Percentiles rank a stretch among this genome's conserved stretches.
Conservation (phyloP, 2,797 vertebrate genomes). For the Lerista edwardsae region DNA sequence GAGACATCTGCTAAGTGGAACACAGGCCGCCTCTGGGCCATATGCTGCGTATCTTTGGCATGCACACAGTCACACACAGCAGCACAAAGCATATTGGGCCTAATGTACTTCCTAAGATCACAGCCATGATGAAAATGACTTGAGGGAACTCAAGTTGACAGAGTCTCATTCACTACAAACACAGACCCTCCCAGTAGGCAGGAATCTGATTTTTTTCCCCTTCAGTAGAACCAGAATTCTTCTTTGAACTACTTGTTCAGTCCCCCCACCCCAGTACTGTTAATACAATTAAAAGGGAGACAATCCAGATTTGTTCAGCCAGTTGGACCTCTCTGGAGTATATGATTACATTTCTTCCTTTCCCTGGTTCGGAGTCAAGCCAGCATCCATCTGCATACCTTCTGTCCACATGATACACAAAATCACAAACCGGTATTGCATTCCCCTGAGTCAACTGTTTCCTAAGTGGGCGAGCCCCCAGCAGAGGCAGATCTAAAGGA, state of each 20-base stretch:
- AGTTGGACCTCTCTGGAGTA: conserved; percentile 9
- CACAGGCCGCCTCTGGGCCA: conserved; percentile 71
- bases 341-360: conserved; percentile 24
- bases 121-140: conserved; percentile 53
- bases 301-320: background rate
- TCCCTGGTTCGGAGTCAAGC: conserved; percentile 22
- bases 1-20: conserved; percentile 76
- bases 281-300: conserved; percentile 33
- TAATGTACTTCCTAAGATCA: conserved; percentile 58
- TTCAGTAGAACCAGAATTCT: conserved; percentile 7
- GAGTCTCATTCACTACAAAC: conserved; percentile 50
- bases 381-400: background rate
- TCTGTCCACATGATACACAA: no score
- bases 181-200: conserved; percentile 58
- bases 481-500: no score
- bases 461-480: no score
- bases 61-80: conserved; percentile 62
- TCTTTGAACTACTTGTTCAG: conserved; percentile 45
- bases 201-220: conserved; percentile 44
- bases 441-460: no score
- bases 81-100: conserved; percentile 73
- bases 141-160: conserved; percentile 63
- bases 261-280: conserved; percentile 33
- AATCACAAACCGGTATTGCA: no score
- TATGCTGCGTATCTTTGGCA: conserved; percentile 73